phyloP scores from a whole-genome alignment of 2,113 vertebrate species.

The Brachypodius melanocephalos region DNA sequence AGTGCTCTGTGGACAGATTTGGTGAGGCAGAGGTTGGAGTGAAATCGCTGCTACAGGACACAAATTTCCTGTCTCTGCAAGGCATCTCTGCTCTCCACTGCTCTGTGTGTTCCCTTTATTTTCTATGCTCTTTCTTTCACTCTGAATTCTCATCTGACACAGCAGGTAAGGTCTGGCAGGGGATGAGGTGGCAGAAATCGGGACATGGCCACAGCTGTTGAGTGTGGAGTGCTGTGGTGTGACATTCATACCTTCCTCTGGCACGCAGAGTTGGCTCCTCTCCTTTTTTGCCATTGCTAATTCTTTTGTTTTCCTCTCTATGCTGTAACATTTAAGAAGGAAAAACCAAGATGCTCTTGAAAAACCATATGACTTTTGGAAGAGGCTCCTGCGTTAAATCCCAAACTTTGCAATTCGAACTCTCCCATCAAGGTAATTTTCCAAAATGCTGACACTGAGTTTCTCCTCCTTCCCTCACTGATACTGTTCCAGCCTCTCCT shows the following conservation, averaged over 20 bases:
- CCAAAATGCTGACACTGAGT: not conserved
- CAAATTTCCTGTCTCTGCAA: not conserved
- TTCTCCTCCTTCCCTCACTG: not conserved
- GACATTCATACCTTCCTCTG: not conserved
- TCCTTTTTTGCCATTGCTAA: not conserved
- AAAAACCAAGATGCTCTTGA: not conserved
- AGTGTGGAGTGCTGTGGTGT: not conserved
- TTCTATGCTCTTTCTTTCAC: not conserved
- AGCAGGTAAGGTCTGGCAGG: not conserved
- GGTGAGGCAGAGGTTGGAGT: not conserved
- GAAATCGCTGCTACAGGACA: not conserved
- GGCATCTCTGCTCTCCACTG: not conserved
- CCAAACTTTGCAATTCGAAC: not conserved
- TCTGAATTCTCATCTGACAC: not conserved
- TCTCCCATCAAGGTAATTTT: not conserved
- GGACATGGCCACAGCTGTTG: not conserved
- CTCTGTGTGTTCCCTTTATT: not conserved
- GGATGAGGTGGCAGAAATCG: not conserved
- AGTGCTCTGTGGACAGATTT: not conserved
- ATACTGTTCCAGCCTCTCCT: not conserved
- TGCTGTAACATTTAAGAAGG: not conserved
- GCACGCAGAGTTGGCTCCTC: not conserved
- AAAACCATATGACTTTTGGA: not conserved
- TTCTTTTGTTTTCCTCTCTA: not conserved
- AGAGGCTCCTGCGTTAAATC: not conserved